These are phyloP conservation scores for Megaleporinus macrocephalus DNA, from an alignment of 2,113 vertebrate genomes.

Conservation along the genomic window DNA sequence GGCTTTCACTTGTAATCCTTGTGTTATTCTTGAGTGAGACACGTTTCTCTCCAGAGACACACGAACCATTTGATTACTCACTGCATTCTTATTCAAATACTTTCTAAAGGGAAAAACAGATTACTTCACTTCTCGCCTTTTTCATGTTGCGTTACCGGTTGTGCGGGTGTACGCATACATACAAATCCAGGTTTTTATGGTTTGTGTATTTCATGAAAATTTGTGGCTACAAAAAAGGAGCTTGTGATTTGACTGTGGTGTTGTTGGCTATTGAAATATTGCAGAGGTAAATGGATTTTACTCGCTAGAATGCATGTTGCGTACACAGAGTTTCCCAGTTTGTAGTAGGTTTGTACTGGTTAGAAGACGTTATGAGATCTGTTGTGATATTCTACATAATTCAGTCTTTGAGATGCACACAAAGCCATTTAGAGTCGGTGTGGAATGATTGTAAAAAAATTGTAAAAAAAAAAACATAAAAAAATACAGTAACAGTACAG, in stretches of 20 bases:
- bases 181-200: not conserved
- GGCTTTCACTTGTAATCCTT: not conserved
- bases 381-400: not conserved
- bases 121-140: not conserved
- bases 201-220: slow-evolving; percentile 21
- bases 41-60: not conserved
- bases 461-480: too few species aligned
- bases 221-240: not conserved
- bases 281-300: not conserved
- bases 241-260: too few species aligned
- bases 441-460: too few species aligned
- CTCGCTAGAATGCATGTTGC: not conserved
- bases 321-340: not conserved
- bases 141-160: not conserved
- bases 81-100: not conserved
- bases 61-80: not conserved
- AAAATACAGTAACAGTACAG: too few species aligned
- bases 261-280: not conserved
- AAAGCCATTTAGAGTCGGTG: too few species aligned
- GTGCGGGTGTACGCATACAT: not conserved
- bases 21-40: not conserved
- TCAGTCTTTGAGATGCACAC: too few species aligned
- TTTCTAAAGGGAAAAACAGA: not conserved
- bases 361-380: not conserved
- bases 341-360: not conserved